Conservation (phyloP, 2,888 invertebrate species). For the Spisula subtruncata region DNA sequence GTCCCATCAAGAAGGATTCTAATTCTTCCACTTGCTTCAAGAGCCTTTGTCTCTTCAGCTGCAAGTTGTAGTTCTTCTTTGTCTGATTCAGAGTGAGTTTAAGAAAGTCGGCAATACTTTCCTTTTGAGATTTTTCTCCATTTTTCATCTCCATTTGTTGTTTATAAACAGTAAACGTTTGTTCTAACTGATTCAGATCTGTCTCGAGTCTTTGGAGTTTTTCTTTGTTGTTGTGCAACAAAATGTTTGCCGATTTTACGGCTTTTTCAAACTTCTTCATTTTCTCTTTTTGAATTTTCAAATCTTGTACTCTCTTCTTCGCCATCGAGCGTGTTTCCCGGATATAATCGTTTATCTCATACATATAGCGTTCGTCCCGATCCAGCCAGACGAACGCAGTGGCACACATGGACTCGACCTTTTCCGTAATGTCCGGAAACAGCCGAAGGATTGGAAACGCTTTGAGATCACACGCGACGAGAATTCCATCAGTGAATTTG, state of each 20-base stretch:
- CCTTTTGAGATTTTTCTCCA: conserved; percentile 84
- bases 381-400: conserved; percentile 83
- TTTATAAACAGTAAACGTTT: conserved; percentile 78
- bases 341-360: conserved; percentile 84
- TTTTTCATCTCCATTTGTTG: conserved; percentile 79
- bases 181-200: conserved; percentile 83
- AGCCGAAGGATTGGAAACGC: conserved; percentile 85
- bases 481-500: conserved; percentile 80
- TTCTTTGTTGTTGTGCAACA: conserved; percentile 83
- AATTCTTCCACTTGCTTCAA: conserved; percentile 83
- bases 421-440: conserved; percentile 83
- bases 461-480: conserved; percentile 84
- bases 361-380: conserved; percentile 85
- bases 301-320: conserved; percentile 78
- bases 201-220: conserved; percentile 82
- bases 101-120: conserved; percentile 86
- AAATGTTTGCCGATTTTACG: conserved; percentile 81
- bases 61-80: conserved; percentile 84
- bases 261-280: conserved; percentile 82
- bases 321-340: conserved; percentile 82
- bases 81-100: conserved; percentile 86
- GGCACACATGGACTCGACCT: conserved; percentile 79
- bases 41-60: conserved; percentile 83
- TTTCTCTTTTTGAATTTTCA: conserved; percentile 82
- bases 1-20: conserved; percentile 78